Conservation (phyloP, 2,797 vertebrate genomes). For the Menidia menidia region DNA sequence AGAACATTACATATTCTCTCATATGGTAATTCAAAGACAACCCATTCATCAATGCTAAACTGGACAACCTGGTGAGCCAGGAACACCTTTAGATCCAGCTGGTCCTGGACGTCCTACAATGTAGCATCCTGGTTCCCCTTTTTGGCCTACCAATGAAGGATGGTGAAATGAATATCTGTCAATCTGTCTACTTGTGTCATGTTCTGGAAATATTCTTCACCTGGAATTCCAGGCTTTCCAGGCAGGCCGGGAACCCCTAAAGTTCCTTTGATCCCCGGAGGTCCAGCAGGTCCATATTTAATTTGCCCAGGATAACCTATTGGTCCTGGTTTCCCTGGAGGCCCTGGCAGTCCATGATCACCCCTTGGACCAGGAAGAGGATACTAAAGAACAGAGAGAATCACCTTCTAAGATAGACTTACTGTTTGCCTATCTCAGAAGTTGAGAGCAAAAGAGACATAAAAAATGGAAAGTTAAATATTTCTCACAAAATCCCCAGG, state of each 20-base stretch:
- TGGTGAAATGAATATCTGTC: neutral
- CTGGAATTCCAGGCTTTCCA: conserved; percentile 73
- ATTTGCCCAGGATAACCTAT: conserved; percentile 60
- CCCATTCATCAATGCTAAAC: conserved; percentile 47
- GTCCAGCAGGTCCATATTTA: conserved; percentile 61
- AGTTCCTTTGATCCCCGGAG: conserved; percentile 65
- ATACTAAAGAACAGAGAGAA: conserved; percentile 44
- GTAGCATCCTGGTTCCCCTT: conserved; percentile 64
- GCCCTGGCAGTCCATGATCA: conserved; percentile 60
- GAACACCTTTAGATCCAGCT: conserved; percentile 63
- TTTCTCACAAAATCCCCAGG: conserved; percentile 67
- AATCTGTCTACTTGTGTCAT: neutral
- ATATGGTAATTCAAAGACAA: neutral
- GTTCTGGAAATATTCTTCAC: conserved; percentile 42
- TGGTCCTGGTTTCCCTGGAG: conserved; percentile 59
- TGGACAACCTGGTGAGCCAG: conserved; percentile 58
- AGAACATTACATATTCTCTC: neutral
- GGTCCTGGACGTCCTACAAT: conserved; percentile 47
- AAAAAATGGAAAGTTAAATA: neutral
- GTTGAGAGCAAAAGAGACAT: neutral
- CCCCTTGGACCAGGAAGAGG: conserved; percentile 22
- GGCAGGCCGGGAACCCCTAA: conserved; percentile 71
- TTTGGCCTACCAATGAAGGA: conserved; percentile 63
- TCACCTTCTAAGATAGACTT: neutral
- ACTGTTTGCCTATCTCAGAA: neutral